Percentiles rank a stretch among this genome's conserved stretches.
phyloP scores from a whole-genome alignment of 2,797 vertebrate species.

The Danio jaintianensis region DNA sequence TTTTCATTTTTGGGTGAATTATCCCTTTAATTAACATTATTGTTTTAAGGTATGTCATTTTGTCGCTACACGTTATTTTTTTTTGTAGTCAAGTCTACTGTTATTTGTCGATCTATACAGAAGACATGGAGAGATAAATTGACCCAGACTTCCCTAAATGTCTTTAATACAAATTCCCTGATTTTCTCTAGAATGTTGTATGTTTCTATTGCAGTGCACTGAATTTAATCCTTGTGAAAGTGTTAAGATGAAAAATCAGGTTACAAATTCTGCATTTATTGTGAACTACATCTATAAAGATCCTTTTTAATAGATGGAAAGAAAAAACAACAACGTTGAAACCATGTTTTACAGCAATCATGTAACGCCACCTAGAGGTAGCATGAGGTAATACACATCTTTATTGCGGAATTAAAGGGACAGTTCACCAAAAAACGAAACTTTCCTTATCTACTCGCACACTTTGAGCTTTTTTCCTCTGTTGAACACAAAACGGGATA shows the following conservation, averaged over 20 bases:
- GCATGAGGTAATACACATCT: background rate
- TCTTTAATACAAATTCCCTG: background rate
- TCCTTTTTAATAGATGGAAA: background rate
- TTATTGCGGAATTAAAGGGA: background rate
- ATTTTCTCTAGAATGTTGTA: too few species aligned
- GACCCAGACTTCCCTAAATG: too few species aligned
- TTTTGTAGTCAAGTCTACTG: background rate
- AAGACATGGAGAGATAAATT: too few species aligned
- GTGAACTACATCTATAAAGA: too few species aligned
- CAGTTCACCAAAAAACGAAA: too few species aligned
- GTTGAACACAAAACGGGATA: too few species aligned
- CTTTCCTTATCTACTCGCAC: too few species aligned
- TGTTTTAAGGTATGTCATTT: too few species aligned
- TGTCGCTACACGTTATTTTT: too few species aligned
- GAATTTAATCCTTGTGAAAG: background rate
- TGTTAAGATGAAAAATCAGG: background rate
- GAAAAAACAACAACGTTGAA: background rate
- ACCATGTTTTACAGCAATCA: background rate
- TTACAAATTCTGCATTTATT: background rate
- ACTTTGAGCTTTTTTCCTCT: too few species aligned
- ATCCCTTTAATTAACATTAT: too few species aligned
- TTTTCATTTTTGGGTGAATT: too few species aligned
- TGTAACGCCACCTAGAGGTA: slow-evolving; percentile 44
- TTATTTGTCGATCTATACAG: background rate
- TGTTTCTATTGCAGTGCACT: background rate